Conservation (phyloP, 2,888 invertebrate species). For the Diplazon laetatorius region DNA sequence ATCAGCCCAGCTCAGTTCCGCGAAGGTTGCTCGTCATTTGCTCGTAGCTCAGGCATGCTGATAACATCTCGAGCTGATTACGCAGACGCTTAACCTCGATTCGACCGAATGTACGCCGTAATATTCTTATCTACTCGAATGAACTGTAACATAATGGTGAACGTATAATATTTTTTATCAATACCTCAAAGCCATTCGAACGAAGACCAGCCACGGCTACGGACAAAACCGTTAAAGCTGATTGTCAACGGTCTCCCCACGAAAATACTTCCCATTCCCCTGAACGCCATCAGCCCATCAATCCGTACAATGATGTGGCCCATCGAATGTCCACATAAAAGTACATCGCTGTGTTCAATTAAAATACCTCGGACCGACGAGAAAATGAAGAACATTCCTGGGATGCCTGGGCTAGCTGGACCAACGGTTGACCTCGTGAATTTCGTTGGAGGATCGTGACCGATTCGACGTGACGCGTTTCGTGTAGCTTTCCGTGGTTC, state of each 20-base stretch:
- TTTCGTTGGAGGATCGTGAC: no score
- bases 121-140: constrained; percentile 25
- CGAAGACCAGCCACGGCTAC: neutral
- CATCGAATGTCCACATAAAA: no score
- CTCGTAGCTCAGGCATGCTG: constrained; percentile 4
- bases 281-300: no score
- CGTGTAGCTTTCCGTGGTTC: no score
- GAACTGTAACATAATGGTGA: neutral
- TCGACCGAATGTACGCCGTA: constrained; percentile 9
- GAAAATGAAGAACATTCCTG: no score
- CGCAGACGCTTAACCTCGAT: constrained; percentile 56
- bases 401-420: no score
- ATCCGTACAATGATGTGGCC: no score
- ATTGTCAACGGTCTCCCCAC: neutral
- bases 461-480: no score
- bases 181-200: neutral
- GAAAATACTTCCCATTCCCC: neutral
- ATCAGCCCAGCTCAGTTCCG: constrained; percentile 10
- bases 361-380: no score
- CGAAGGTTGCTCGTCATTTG: constrained; percentile 34
- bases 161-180: constrained; percentile 5
- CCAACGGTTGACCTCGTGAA: no score
- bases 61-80: constrained; percentile 41
- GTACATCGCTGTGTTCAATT: no score
- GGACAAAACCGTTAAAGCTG: neutral